Conservation (phyloP, 2,113 vertebrate genomes). For the Antennarius striatus region DNA sequence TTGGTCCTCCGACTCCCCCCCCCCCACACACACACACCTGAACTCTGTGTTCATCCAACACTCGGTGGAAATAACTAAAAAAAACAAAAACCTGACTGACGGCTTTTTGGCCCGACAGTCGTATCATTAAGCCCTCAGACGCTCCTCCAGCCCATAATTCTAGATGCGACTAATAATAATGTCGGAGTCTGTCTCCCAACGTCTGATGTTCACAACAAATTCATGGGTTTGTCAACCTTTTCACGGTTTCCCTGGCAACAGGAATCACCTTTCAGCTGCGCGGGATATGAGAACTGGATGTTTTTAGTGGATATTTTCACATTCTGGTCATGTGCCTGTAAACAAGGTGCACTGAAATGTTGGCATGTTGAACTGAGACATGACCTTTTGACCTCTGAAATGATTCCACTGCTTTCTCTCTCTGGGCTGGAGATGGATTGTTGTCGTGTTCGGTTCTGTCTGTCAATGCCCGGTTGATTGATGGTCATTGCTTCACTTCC, state of each 20-base stretch:
- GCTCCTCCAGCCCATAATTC: background rate
- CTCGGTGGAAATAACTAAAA: too few species aligned
- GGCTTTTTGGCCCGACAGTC: too few species aligned
- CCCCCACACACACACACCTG: too few species aligned
- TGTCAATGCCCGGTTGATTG: background rate
- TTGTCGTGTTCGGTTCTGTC: background rate
- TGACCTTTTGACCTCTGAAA: too few species aligned
- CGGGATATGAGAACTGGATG: background rate
- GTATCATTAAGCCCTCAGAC: too few species aligned
- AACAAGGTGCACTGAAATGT: background rate
- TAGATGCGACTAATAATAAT: background rate
- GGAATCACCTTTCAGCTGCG: constrained; percentile 8
- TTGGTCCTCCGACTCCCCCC: too few species aligned
- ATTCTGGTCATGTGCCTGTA: background rate
- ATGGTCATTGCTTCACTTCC: background rate
- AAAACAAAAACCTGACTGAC: too few species aligned
- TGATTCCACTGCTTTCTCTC: too few species aligned
- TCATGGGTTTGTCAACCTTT: constrained; percentile 44
- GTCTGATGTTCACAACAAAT: constrained; percentile 18
- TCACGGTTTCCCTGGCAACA: constrained; percentile 57
- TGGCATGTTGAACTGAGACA: too few species aligned
- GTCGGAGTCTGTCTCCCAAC: constrained; percentile 17
- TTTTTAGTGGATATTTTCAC: background rate
- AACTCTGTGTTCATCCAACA: too few species aligned
- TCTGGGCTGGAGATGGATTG: background rate